Evolutionary conservation across 2,797 vertebrate genomes (phyloP).

Genomic region (Sebastolobus alascanus): DNA sequence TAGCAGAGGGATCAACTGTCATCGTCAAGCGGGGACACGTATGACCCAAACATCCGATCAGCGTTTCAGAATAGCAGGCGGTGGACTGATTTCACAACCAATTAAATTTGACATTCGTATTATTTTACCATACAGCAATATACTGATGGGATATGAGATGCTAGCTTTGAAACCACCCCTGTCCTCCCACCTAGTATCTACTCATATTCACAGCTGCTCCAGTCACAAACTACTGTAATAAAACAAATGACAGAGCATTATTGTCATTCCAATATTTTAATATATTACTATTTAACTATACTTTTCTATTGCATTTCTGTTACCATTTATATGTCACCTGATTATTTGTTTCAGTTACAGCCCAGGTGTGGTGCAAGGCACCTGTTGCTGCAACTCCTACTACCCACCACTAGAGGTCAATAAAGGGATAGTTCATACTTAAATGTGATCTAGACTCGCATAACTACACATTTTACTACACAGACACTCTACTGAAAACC

Average conservation of each 20-base stretch:
- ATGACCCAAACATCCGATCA: background rate
- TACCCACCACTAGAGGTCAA: constrained; percentile 34
- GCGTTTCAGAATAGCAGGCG: background rate
- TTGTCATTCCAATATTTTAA: background rate
- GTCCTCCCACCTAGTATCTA: background rate
- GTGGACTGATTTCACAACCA: background rate
- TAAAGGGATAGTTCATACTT: constrained; percentile 6
- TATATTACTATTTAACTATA: background rate
- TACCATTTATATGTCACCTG: background rate
- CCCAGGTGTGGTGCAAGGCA: background rate
- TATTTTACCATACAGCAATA: background rate
- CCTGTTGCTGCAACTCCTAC: constrained; percentile 10
- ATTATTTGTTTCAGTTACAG: background rate
- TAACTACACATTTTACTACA: background rate
- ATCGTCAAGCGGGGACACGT: background rate
- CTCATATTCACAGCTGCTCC: background rate
- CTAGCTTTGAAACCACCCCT: background rate
- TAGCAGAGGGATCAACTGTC: background rate
- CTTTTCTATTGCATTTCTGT: background rate
- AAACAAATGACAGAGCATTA: background rate
- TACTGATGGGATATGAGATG: background rate
- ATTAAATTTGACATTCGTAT: background rate
- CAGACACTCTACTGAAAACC: background rate
- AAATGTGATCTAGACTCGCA: background rate
- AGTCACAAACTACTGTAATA: background rate